phyloP scores from a whole-genome alignment of 2,888 invertebrate genomes.

The Hybos culiciformis region DNA sequence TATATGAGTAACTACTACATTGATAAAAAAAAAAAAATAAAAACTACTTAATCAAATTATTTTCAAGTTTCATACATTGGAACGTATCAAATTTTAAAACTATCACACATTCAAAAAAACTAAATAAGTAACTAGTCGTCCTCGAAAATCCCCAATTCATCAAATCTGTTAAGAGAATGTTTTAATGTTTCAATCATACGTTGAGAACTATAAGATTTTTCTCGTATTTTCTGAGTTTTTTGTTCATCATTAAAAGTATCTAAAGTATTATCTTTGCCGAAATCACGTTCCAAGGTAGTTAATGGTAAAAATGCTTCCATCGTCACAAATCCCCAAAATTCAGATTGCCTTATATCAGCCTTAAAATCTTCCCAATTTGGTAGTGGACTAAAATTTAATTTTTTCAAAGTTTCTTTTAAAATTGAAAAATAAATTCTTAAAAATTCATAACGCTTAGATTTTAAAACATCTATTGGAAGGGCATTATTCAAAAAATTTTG shows the following conservation, averaged over 20 bases:
- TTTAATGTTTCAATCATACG: constrained; percentile 13
- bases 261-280: constrained; percentile 12
- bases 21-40: too few relatives aligned
- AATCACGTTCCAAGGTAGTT: constrained; percentile 13
- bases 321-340: constrained; percentile 15
- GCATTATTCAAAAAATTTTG: constrained; percentile 17
- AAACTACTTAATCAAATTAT: too few relatives aligned
- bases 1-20: too few relatives aligned
- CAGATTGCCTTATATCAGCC: constrained; percentile 13
- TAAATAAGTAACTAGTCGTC: too few relatives aligned
- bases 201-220: constrained; percentile 14
- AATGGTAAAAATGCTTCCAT: constrained; percentile 16
- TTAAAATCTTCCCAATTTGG: constrained; percentile 14
- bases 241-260: constrained; percentile 12
- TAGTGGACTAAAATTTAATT: constrained; percentile 11
- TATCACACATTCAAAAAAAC: too few relatives aligned
- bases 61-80: too few relatives aligned
- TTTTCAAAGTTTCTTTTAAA: constrained; percentile 11
- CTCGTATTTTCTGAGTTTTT: constrained; percentile 10
- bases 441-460: constrained; percentile 11
- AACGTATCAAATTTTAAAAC: too few relatives aligned
- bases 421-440: constrained; percentile 11
- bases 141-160: constrained; percentile 15
- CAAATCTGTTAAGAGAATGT: constrained; percentile 14
- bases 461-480: constrained; percentile 10